Percentiles rank a stretch among this genome's conserved stretches.
Conservation (phyloP, 2,797 vertebrate species). For the Sebastes nivosus region DNA sequence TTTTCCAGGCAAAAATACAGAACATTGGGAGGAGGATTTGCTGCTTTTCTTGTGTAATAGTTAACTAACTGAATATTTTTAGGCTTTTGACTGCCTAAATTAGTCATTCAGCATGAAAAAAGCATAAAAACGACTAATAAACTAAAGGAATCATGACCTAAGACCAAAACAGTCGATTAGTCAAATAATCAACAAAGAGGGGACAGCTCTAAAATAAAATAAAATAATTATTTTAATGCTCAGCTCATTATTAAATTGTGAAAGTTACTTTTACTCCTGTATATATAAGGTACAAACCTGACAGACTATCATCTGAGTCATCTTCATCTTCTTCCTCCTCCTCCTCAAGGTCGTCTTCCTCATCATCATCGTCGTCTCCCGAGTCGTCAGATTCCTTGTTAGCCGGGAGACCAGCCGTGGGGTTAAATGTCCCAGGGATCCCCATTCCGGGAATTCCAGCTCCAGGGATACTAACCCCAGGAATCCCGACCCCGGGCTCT, state of each 20-base stretch:
- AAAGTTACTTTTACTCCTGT: not conserved
- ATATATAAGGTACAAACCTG: conserved; percentile 82
- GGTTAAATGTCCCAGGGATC: conserved; percentile 77
- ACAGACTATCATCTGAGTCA: conserved; percentile 96
- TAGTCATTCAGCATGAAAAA: no score
- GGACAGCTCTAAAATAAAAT: not conserved
- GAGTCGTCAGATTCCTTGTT: conserved; percentile 98
- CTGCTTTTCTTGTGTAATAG: not conserved
- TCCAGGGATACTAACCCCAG: conserved; percentile 78
- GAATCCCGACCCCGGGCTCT: conserved; percentile 82
- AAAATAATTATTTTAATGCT: not conserved
- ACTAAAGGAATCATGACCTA: no score
- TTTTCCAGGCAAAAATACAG: not conserved
- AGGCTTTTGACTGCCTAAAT: not conserved
- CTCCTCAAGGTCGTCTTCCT: conserved; percentile 91
- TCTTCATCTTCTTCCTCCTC: conserved; percentile 88
- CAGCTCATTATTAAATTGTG: not conserved
- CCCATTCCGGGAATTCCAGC: conserved; percentile 77
- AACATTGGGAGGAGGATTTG: not conserved
- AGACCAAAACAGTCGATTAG: no score
- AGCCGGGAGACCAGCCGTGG: conserved; percentile 84
- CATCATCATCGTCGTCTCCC: conserved; percentile 95
- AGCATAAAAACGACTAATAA: no score
- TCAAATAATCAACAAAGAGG: no score
- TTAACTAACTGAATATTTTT: not conserved